Base-by-base conservation (phyloP, 1,140 invertebrate species). In the Nephila pilipes region DNA sequence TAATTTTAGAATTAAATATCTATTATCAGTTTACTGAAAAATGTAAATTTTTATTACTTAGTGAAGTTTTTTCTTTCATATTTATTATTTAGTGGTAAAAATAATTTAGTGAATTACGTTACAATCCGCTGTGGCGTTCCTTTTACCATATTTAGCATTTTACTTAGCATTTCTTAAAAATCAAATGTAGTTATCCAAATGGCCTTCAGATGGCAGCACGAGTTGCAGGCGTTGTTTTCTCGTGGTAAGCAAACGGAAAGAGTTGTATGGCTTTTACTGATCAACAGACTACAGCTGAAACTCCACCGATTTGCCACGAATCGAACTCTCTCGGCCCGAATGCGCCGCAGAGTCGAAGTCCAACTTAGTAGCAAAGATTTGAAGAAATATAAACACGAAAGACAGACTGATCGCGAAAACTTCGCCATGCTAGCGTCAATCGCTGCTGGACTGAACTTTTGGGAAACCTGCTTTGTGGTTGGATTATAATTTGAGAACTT, bases 401-500 rank as follows among this genome's bases (percentile, higher is more conserved):
- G 25, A 58, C 20, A 16, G 25, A 29, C 25, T 29, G 16, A 29
- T 32, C 65, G 65, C 22, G 65, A 32, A 36, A 65, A 29, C 22
- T n/a, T 65, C 63, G 25, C 25, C 29, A 75, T 75, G 65, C 65
- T 29, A 75, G 65, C 65, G 65, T 75, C 65, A 32, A 75, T 75
- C 29, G 18, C 65, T 36, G 65, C 65, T 16, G 29, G 29, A 32
- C 29, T 4, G 65, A 75, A 54, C 54, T 57, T 57, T 83, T 83
- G n/a, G 80, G 25, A 83, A 54, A 83, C 38, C n/a, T 83, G 80
- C 80, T 55, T 22, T 38, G 80, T 83, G 29, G 80, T 83, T 83
- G 80, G 80, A 83, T 83, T 55, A 55, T 83, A 83, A 57, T 83
- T 83, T 57, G n/a, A 83, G 80, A 83, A 83, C 80, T 83, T 1